phyloP scores from a whole-genome alignment of 2,113 vertebrate genomes.

The Syngnathus typhle region DNA sequence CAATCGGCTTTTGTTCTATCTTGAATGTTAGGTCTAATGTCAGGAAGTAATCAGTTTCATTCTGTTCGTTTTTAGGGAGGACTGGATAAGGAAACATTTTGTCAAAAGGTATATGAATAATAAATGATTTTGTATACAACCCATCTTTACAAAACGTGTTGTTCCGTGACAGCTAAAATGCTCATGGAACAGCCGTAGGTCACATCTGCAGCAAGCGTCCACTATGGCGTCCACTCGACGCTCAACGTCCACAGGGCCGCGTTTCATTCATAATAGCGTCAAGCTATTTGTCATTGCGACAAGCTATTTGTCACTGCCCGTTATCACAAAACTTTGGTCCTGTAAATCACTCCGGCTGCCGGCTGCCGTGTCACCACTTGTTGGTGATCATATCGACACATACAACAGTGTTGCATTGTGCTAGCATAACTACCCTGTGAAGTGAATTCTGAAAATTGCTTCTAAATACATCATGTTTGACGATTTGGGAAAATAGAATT shows the following conservation, averaged over 20 bases:
- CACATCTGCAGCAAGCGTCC: not conserved
- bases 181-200: not conserved
- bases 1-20: not conserved
- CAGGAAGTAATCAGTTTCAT: not conserved
- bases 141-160: conserved; percentile 13
- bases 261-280: not conserved
- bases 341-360: conserved; percentile 32
- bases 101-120: too few species aligned
- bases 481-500: too few species aligned
- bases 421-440: not conserved
- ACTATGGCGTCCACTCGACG: not conserved
- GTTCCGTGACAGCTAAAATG: not conserved
- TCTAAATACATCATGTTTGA: not conserved
- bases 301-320: conserved; percentile 43
- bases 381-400: conserved; percentile 11
- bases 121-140: too few species aligned
- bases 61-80: too few species aligned
- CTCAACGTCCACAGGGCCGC: not conserved
- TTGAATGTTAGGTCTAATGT: not conserved
- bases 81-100: too few species aligned
- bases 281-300: conserved; percentile 11
- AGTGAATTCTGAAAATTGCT: not conserved
- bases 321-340: conserved; percentile 49
- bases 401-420: not conserved
- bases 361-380: conserved; percentile 38